These are phyloP conservation scores for Macrochelys suwanniensis DNA, from an alignment of 2,797 vertebrate genomes.

Conservation along the genomic window DNA sequence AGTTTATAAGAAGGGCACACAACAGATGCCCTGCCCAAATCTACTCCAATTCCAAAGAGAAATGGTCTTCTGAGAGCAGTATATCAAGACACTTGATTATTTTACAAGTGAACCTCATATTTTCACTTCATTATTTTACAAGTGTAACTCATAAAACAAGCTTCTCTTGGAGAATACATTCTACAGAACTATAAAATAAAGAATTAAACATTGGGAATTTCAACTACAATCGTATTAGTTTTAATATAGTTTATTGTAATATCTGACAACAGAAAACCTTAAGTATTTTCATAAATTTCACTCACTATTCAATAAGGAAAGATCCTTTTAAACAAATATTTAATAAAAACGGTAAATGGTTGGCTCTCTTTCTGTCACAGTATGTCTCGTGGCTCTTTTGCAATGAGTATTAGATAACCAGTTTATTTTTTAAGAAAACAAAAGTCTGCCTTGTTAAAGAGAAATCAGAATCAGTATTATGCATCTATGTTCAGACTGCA, in stretches of 20 bases:
- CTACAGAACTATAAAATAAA: background rate
- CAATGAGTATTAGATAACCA: background rate
- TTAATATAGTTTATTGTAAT: background rate
- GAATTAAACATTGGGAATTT: background rate
- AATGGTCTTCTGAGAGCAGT: background rate
- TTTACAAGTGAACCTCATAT: no score
- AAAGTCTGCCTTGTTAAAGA: background rate
- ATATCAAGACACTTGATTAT: background rate
- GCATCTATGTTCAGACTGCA: background rate
- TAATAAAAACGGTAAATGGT: background rate
- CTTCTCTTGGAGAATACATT: background rate
- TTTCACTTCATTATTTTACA: background rate
- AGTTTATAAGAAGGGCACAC: background rate
- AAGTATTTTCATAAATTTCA: background rate
- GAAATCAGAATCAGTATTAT: slow-evolving; percentile 17
- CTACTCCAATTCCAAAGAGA: background rate
- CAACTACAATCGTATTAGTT: background rate
- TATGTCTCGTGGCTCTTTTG: background rate
- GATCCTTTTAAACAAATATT: background rate
- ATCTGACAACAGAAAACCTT: background rate
- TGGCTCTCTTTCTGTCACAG: background rate
- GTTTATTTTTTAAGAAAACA: background rate
- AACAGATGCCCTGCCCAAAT: background rate
- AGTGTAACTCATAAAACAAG: background rate
- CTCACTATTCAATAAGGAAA: background rate